Base-by-base conservation (phyloP, 2,113 vertebrate species). In the Callionymus lyra region DNA sequence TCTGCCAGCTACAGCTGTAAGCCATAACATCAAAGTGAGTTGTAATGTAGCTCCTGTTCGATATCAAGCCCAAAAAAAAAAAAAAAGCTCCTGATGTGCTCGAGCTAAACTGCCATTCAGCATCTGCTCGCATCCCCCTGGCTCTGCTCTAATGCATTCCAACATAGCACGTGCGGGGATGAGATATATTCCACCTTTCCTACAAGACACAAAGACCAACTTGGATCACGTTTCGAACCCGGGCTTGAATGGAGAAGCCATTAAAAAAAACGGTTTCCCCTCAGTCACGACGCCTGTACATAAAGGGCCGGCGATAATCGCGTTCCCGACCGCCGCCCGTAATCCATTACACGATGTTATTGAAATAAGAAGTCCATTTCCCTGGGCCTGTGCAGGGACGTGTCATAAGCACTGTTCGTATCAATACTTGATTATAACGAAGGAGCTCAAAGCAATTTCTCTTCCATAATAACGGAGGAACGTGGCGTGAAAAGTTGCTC, bases 301-400 rank as follows among this genome's bases (percentile, higher is more conserved):
- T 55, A 68, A 75, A 81, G 54, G 59, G 38, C 21, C 64, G 59
- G 79, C 70, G 70, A 54, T 32, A 80, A 84, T 84, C 78, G 81
- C 77, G 77, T 63, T 66, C 44, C 48, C n/a, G n/a, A 49, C 43
- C 2, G 19, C 47, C 38, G 60, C 50, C n/a, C 53, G 4, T 77
- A 68, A 82, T 77, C 65, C 62, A 76, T 79, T 82, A 63, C 49
- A 53, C 62, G 48, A 19, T 42, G 34, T 68, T 80, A 77, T 71
- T 80, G 78, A 80, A 81, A 81, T 70, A 65, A 77, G 77, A 79
- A 78, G 63, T 59, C 72, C 31, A 73, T 75, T 79, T 75, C 70
- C 68, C 45, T 37, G 41, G n/a, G 34, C 48, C 55, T 57, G 62
- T 47, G 54, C 66, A 44, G 10, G n/a, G 70, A 67, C 57, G 64